Evolutionary conservation across 2,888 invertebrate genomes (phyloP).

Genomic region (Acrobasis repandana): DNA sequence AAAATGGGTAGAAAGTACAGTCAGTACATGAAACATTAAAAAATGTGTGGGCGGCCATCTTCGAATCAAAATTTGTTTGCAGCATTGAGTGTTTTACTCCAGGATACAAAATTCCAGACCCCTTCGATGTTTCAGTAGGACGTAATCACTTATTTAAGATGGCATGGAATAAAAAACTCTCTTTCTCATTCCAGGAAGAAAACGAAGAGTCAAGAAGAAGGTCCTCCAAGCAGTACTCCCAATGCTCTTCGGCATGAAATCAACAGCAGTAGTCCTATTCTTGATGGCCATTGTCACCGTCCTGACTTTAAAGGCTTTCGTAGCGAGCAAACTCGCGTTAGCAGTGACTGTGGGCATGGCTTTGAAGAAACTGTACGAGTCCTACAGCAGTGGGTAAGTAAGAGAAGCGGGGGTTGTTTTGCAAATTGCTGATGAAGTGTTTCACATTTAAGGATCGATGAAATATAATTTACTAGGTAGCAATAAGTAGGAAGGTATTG

Average conservation of each 20-base stretch:
- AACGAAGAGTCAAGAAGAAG: constrained; percentile 81
- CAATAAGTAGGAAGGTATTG: too few relatives aligned
- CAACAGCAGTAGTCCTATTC: constrained; percentile 84
- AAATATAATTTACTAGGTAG: too few relatives aligned
- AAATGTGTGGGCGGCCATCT: too few relatives aligned
- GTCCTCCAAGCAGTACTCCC: constrained; percentile 85
- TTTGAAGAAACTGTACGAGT: constrained; percentile 84
- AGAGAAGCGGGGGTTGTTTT: background rate
- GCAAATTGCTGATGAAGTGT: background rate
- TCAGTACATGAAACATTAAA: too few relatives aligned
- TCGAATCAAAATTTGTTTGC: too few relatives aligned
- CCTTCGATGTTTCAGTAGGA: too few relatives aligned
- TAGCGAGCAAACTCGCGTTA: constrained; percentile 87
- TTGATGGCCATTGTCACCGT: constrained; percentile 84
- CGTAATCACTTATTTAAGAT: too few relatives aligned
- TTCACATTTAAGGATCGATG: background rate
- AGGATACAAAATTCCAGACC: too few relatives aligned
- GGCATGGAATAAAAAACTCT: too few relatives aligned
- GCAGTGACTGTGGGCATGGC: constrained; percentile 85
- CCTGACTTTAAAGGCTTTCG: constrained; percentile 86
- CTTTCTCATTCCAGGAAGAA: constrained; percentile 49
- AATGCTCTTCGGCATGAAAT: constrained; percentile 86
- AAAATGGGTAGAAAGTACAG: too few relatives aligned
- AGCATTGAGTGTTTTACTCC: too few relatives aligned
- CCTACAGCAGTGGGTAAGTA: constrained; percentile 74